A percentile compares a stretch with the other conserved stretches of the same genome.
These are phyloP conservation scores for Leptogaster cylindrica DNA, from an alignment of 2,888 invertebrate species.

Conservation along the genomic window DNA sequence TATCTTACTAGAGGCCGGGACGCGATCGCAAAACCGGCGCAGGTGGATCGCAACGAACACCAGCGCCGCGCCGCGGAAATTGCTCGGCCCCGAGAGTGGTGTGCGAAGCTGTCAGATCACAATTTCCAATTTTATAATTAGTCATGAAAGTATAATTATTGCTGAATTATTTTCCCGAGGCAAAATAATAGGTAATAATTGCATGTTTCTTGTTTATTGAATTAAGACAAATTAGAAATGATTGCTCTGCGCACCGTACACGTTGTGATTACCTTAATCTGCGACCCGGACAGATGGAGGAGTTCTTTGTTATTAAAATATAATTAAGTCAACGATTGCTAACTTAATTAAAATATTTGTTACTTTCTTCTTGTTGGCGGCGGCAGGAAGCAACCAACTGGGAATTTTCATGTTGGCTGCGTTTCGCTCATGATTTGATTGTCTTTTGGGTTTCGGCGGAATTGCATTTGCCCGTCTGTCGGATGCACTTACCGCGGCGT, in stretches of 20 bases:
- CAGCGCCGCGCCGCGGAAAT: no score
- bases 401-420: not conserved
- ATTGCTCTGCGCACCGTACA: not conserved
- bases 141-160: not conserved
- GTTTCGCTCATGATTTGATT: not conserved
- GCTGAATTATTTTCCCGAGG: conserved; percentile 48
- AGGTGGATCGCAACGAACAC: no score
- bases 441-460: not conserved
- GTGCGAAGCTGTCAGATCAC: not conserved
- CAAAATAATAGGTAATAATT: conserved; percentile 59
- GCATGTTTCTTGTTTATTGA: conserved; percentile 56
- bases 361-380: not conserved
- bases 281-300: not conserved
- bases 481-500: no score
- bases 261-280: not conserved
- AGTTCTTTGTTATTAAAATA: not conserved
- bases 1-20: no score
- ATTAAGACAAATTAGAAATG: conserved; percentile 50
- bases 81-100: not conserved
- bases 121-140: not conserved
- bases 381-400: not conserved
- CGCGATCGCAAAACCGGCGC: no score
- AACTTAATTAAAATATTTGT: conserved; percentile 14
- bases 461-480: not conserved
- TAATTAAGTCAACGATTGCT: conserved; percentile 9